Conservation (phyloP, 2,888 invertebrate species). For the Lucinisca nassula region DNA sequence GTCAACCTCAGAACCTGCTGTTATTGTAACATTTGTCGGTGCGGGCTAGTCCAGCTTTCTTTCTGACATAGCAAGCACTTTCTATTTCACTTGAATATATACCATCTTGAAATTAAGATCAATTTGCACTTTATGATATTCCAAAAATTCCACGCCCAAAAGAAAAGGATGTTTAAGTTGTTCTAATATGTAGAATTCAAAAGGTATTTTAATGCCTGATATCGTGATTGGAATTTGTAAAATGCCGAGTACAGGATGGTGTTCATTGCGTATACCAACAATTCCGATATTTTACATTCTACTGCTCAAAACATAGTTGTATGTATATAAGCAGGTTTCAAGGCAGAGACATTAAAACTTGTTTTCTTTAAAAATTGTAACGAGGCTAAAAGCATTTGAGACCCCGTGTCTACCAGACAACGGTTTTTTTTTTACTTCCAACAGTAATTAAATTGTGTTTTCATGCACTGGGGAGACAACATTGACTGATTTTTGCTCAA, state of each 20-base stretch:
- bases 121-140: not conserved
- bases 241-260: not conserved
- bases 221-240: not conserved
- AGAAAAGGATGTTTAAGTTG: not conserved
- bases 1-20: not conserved
- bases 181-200: not conserved
- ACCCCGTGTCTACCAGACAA: too few relatives aligned
- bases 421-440: too few relatives aligned
- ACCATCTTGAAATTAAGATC: too few relatives aligned
- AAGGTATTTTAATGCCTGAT: not conserved
- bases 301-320: too few relatives aligned
- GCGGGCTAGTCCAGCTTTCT: not conserved
- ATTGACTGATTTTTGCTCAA: too few relatives aligned
- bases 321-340: too few relatives aligned
- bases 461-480: too few relatives aligned
- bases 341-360: not conserved
- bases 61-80: not conserved
- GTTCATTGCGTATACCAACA: too few relatives aligned
- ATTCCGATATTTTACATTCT: too few relatives aligned
- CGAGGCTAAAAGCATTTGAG: too few relatives aligned
- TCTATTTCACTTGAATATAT: too few relatives aligned
- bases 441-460: too few relatives aligned
- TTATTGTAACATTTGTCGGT: not conserved
- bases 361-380: not conserved
- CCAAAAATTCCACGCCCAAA: not conserved